A percentile compares a stretch with the other conserved stretches of the same genome.
Conservation (phyloP, 2,888 invertebrate species). For the Thereva nobilitata region DNA sequence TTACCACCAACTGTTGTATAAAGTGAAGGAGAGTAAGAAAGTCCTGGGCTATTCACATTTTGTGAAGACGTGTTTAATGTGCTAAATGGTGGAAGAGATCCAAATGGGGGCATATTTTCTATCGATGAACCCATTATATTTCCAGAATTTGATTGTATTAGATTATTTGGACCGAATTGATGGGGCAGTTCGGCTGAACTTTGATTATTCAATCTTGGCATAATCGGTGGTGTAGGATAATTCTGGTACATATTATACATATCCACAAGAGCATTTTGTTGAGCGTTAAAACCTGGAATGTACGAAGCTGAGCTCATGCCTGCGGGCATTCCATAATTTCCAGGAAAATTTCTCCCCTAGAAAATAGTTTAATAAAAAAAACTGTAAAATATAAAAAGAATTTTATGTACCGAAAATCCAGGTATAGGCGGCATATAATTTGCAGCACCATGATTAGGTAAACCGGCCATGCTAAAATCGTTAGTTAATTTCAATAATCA, state of each 20-base stretch:
- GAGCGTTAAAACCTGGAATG: background rate
- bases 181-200: background rate
- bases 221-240: background rate
- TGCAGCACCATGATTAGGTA: too few species aligned
- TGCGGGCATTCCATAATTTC: background rate
- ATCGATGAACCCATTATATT: background rate
- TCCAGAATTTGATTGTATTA: too few species aligned
- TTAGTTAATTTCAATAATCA: too few species aligned
- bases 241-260: slow-evolving; percentile 29
- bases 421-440: too few species aligned
- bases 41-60: slow-evolving; percentile 7
- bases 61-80: slow-evolving; percentile 13
- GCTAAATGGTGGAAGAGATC: slow-evolving; percentile 24
- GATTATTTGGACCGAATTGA: too few species aligned
- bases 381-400: too few species aligned
- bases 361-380: too few species aligned
- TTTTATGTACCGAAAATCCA: too few species aligned
- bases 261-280: slow-evolving; percentile 19
- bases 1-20: slow-evolving; percentile 1
- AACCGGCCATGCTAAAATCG: too few species aligned
- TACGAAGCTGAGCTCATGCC: background rate
- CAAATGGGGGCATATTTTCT: too few species aligned
- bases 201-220: background rate
- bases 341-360: background rate
- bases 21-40: slow-evolving; percentile 20